Evolutionary conservation across 2,113 vertebrate species (phyloP), one percentile per base, ranked within the genome.

Genomic region (Gorsachius goisagi): DNA sequence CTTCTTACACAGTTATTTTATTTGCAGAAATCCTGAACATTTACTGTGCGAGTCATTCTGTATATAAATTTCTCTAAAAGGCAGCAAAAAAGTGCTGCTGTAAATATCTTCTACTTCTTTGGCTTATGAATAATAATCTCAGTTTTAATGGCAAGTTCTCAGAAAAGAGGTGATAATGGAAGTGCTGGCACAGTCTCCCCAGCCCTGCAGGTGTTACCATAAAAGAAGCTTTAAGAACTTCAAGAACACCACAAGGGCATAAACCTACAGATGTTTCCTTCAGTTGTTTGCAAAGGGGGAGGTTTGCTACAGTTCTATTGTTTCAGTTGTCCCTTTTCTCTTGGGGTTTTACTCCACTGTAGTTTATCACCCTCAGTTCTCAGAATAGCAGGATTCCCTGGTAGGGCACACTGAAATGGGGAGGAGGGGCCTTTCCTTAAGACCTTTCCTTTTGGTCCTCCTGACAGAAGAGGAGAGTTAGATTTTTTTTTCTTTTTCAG

Each of bases 231-330:
- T 92, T 82, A 85, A 92, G 58, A 88, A 50, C 80, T 85, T 90
- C 49, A 95, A 93, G 90, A 89, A 75, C 80, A 76, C 50, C 35
- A 35, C 85, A 95, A 96, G 92, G 95, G 93, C 95, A 97, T 37
- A 93, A 95, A 73, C 74, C 66, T 96, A 77, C 96, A 97, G 95
- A 95, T 97, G 96, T 97, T 97, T 97, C 97, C 97, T 97, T 97
- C 87, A 89, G 93, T 97, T 97, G 96, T 97, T 97, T 95, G 50
- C 89, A 56, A 76, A 77, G 62, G 37, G 67, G 59, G 69, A 87
- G 44, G 50, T 91, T 69, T 89, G 67, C 89, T 88, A 18, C 45
- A 32, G 41, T 73, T 44, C 92, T 89, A 96, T 97, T 97, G 96
- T 97, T 96, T 95, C 73, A 49, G 27, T 92, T 89, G 81, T 91